phyloP scores from a whole-genome alignment of 2,113 vertebrate genomes.

The Oryzias javanicus region DNA sequence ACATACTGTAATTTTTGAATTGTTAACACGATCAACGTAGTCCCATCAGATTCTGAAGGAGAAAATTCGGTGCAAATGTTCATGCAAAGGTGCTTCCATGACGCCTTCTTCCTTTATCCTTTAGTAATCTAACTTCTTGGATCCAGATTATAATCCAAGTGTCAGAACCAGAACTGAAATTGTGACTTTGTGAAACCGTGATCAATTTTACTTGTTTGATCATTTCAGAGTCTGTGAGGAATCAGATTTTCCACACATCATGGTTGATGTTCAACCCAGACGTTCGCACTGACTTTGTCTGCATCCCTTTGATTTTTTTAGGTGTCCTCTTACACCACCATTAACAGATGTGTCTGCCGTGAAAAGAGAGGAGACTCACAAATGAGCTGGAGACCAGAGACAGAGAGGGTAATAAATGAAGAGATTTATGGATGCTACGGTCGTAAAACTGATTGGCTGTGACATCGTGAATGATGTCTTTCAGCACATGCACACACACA shows the following conservation, averaged over 20 bases:
- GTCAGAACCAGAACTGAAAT: too few relatives aligned
- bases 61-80: too few relatives aligned
- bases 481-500: slow-evolving; percentile 19
- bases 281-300: slow-evolving; percentile 16
- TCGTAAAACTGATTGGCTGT: slow-evolving; percentile 57
- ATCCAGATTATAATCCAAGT: too few relatives aligned
- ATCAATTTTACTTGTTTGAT: not conserved
- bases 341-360: slow-evolving; percentile 39
- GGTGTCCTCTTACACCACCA: slow-evolving; percentile 26
- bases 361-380: slow-evolving; percentile 14
- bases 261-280: slow-evolving; percentile 21
- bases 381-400: slow-evolving; percentile 16
- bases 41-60: too few relatives aligned
- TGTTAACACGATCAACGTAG: too few relatives aligned
- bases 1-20: too few relatives aligned
- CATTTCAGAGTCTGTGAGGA: not conserved
- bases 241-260: not conserved
- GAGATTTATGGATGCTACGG: slow-evolving; percentile 51
- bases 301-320: slow-evolving; percentile 23
- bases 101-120: too few relatives aligned
- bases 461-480: slow-evolving; percentile 39
- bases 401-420: slow-evolving; percentile 39
- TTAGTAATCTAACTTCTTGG: too few relatives aligned
- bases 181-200: too few relatives aligned
- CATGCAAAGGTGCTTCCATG: too few relatives aligned